Base-by-base conservation (phyloP, 2,888 invertebrate species). In the Tryphoninae sp. region DNA sequence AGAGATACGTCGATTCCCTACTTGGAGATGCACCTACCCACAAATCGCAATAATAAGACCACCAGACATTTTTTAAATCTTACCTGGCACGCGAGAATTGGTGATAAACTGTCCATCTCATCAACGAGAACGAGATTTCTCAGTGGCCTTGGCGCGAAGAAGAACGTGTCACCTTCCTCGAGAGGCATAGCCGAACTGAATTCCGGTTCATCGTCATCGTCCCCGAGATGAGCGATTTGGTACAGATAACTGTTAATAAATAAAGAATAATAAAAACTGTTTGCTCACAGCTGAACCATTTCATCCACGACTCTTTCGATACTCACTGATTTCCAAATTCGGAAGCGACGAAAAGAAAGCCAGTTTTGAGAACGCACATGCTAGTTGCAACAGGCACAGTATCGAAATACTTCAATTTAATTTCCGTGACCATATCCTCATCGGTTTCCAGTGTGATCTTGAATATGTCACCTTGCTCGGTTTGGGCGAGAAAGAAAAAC, bases 291-390 rank as follows among this genome's bases (percentile, higher is more conserved):
- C 59, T 51, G 61, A 19, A 49, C 45, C 13, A 59, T 73, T 51
- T 4, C 22, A 68, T 53, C n/a, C 22, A 11, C 22, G 23, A 19
- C 40, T 23, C n/a, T 9, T 8, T 16, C 0, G 26, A 33, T 84
- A 97, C 98, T 97, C 94, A 99, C 98, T 99, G 99, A 93, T 99
- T 99, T 88, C 99, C 99, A 95, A 99, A 99, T 93, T 99, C 99
- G 40, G 98, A 97, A 1, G 99, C 99, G 9, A 99, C 97, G 93
- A 99, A 99, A 19, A 99, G 93, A 91, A 99, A 99, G 1, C 99
- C 99, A 77, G 99, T 99, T 92, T 99, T 99, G 81, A 99, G 93
- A 40, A 99, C 99, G 93, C 99, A 99, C 97, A 99, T 97, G 0
- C 98, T 95, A 19, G 97, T 95, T 0, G 99, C 98, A 2, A 99